These are phyloP conservation scores for Galerucella pusilla DNA, from an alignment of 2,888 invertebrate genomes.

Conservation along the genomic window DNA sequence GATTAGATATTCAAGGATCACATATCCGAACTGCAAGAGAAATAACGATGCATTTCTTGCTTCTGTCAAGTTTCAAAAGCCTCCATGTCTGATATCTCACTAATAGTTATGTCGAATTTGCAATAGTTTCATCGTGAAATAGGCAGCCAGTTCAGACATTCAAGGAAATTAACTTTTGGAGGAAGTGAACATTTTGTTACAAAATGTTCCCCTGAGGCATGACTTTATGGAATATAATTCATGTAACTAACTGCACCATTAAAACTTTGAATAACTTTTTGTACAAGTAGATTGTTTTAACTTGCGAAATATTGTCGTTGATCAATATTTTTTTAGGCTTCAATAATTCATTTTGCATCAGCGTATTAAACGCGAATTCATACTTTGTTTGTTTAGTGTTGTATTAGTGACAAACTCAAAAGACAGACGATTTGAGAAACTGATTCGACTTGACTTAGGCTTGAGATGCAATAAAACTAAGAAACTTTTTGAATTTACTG, in stretches of 20 bases:
- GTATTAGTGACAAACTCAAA: too few relatives aligned
- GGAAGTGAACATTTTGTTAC: constrained; percentile 4
- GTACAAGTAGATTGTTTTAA: background rate
- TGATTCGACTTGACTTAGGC: too few relatives aligned
- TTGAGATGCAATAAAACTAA: too few relatives aligned
- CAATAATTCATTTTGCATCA: too few relatives aligned
- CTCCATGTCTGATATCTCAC: background rate
- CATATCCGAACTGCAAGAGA: constrained; percentile 18
- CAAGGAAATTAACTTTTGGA: background rate
- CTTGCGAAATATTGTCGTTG: background rate
- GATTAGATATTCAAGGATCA: constrained; percentile 30
- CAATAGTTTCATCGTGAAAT: constrained; percentile 7
- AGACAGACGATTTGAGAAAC: too few relatives aligned
- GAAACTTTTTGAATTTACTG: too few relatives aligned
- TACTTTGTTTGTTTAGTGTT: too few relatives aligned
- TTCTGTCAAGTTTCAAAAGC: constrained; percentile 15
- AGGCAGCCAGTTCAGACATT: background rate
- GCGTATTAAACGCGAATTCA: too few relatives aligned
- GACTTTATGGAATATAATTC: background rate
- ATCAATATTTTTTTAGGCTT: too few relatives aligned
- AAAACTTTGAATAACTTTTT: background rate
- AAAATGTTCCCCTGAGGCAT: background rate
- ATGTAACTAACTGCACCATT: background rate
- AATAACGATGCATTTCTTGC: constrained; percentile 19
- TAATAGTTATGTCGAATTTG: constrained; percentile 8